These are phyloP conservation scores for Coptotermes formosanus DNA, from an alignment of 1,140 invertebrate genomes.

Conservation along the genomic window DNA sequence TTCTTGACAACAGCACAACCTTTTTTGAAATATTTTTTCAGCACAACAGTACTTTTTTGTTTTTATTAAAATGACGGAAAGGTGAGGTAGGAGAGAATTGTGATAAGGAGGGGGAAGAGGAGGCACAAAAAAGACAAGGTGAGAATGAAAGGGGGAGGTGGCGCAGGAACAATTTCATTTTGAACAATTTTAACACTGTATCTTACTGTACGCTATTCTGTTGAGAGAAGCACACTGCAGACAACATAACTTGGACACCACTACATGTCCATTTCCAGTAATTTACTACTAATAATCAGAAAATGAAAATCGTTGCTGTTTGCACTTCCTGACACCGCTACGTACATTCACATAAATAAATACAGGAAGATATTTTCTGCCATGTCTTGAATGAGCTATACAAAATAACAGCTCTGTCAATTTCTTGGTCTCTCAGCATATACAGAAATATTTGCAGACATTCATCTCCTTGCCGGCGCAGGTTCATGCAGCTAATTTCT, in stretches of 20 bases:
- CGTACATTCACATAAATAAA: too few relatives aligned
- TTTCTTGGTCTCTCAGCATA: too few relatives aligned
- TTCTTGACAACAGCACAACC: slow-evolving; percentile 38
- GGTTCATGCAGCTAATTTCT: too few relatives aligned
- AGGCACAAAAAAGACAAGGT: neutral
- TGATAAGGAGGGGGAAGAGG: neutral
- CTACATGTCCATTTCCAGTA: too few relatives aligned
- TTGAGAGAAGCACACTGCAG: neutral
- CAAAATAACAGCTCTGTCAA: too few relatives aligned
- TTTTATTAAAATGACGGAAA: slow-evolving; percentile 30
- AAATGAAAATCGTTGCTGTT: too few relatives aligned
- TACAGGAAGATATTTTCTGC: too few relatives aligned
- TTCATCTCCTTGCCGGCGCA: too few relatives aligned
- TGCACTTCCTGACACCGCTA: too few relatives aligned
- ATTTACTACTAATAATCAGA: too few relatives aligned
- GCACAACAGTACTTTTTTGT: slow-evolving; percentile 28
- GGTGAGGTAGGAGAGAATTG: slow-evolving; percentile 27
- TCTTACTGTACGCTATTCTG: neutral
- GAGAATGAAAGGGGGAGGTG: neutral
- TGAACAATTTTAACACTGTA: neutral
- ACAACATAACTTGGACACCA: neutral
- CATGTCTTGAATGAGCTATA: too few relatives aligned
- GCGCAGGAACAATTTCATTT: neutral
- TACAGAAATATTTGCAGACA: too few relatives aligned
- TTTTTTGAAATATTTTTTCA: slow-evolving; percentile 33